Evolutionary conservation across 2,113 vertebrate genomes (phyloP).

Genomic region (Strix aluco): DNA sequence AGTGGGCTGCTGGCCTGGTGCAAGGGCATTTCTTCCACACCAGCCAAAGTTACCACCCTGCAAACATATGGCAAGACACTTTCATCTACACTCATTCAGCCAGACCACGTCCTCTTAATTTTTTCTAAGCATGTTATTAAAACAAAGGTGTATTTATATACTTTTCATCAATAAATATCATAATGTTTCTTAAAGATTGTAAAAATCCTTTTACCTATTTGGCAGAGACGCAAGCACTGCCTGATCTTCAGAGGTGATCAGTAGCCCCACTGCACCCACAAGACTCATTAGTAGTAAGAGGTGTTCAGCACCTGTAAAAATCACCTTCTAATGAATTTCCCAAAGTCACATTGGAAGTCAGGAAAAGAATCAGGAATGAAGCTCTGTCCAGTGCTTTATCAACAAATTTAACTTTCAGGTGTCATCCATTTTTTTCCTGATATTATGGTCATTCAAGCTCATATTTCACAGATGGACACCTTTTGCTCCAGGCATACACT

Average conservation of each 20-base stretch:
- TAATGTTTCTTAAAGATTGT: neutral
- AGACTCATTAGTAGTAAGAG: neutral
- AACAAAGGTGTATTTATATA: neutral
- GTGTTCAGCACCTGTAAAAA: neutral
- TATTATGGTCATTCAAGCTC: constrained; percentile 65
- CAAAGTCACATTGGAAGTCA: constrained; percentile 9
- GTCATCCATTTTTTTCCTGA: constrained; percentile 37
- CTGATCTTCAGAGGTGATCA: neutral
- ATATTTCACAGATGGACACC: constrained; percentile 68
- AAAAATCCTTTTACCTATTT: neutral
- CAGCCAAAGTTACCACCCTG: neutral
- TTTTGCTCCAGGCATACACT: constrained; percentile 59
- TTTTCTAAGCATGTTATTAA: neutral
- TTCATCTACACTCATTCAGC: neutral
- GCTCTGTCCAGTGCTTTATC: constrained; percentile 18
- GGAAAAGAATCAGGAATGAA: neutral
- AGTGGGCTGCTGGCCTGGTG: neutral
- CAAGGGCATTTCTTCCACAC: neutral
- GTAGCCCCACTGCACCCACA: neutral
- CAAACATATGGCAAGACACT: neutral
- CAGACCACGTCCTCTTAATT: neutral
- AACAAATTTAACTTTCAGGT: constrained; percentile 63
- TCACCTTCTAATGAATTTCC: neutral
- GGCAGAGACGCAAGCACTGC: neutral
- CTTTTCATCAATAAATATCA: neutral